Percentiles rank a stretch among this genome's conserved stretches.
Evolutionary conservation across 2,888 invertebrate species (phyloP).

Genomic region (Drosophila rellima): DNA sequence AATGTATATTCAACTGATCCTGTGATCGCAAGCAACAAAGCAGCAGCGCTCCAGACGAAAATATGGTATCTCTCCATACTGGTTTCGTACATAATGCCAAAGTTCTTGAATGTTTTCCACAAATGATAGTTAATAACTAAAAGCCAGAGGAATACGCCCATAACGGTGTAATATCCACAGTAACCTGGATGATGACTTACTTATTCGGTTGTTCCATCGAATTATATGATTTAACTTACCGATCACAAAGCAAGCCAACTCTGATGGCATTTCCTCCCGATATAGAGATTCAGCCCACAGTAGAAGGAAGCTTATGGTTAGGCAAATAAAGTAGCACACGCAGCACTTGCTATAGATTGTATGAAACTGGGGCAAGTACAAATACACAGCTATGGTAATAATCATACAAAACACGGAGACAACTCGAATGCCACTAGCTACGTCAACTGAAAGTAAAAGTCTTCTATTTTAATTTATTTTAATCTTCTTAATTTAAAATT

Average conservation of each 20-base stretch:
- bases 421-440: slow-evolving; percentile 60
- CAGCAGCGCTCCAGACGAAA: slow-evolving; percentile 74
- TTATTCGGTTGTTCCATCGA: neutral
- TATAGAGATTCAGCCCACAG: neutral
- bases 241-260: neutral
- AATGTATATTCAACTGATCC: slow-evolving; percentile 65
- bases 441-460: slow-evolving; percentile 87
- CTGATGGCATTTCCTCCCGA: accelerated
- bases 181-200: slow-evolving; percentile 46
- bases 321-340: slow-evolving; percentile 13
- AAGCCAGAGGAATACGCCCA: slow-evolving; percentile 93
- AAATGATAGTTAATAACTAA: slow-evolving; percentile 94
- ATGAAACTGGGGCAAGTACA: slow-evolving; percentile 18
- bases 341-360: slow-evolving; percentile 8
- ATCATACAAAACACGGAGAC: slow-evolving; percentile 90
- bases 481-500: neutral
- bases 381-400: slow-evolving; percentile 86
- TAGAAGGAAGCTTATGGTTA: slow-evolving; percentile 10
- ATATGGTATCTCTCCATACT: slow-evolving; percentile 64
- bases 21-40: slow-evolving; percentile 51
- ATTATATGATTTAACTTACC: neutral
- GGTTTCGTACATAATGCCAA: neutral
- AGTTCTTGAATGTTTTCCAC: slow-evolving; percentile 87
- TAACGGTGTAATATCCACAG: slow-evolving; percentile 88
- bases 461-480: neutral